phyloP scores from a whole-genome alignment of 2,888 invertebrate genomes.

The Drosophila infuscata region DNA sequence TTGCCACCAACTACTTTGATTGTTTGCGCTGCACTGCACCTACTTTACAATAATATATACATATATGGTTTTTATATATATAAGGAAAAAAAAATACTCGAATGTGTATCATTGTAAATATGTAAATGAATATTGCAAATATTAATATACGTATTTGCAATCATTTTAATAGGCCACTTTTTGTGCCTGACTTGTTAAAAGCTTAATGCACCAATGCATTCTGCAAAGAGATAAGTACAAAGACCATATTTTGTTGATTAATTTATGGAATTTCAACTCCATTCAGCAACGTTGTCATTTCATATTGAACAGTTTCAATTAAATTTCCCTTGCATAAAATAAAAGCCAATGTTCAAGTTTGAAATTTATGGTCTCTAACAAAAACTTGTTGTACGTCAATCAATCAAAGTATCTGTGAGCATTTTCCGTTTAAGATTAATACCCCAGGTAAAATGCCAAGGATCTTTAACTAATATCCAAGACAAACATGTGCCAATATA shows the following conservation, averaged over 20 bases:
- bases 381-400: neutral
- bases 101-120: constrained; percentile 14
- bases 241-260: constrained; percentile 37
- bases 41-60: neutral
- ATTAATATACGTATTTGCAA: constrained; percentile 50
- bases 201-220: constrained; percentile 62
- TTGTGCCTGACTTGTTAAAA: constrained; percentile 47
- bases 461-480: constrained; percentile 18
- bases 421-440: neutral
- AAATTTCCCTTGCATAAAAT: constrained; percentile 26
- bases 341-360: neutral
- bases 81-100: constrained; percentile 8
- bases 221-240: constrained; percentile 20
- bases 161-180: constrained; percentile 71
- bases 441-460: neutral
- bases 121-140: constrained; percentile 5
- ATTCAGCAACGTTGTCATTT: constrained; percentile 19
- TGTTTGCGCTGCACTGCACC: constrained; percentile 61
- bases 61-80: neutral
- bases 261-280: constrained; percentile 52
- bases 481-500: constrained; percentile 38
- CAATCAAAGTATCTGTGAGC: neutral
- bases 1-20: constrained; percentile 62
- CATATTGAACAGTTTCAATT: constrained; percentile 46
- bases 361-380: neutral